Evolutionary conservation across 2,888 invertebrate species (phyloP), one percentile per base, ranked within the genome.

Genomic region (Polydrusus tereticollis): DNA sequence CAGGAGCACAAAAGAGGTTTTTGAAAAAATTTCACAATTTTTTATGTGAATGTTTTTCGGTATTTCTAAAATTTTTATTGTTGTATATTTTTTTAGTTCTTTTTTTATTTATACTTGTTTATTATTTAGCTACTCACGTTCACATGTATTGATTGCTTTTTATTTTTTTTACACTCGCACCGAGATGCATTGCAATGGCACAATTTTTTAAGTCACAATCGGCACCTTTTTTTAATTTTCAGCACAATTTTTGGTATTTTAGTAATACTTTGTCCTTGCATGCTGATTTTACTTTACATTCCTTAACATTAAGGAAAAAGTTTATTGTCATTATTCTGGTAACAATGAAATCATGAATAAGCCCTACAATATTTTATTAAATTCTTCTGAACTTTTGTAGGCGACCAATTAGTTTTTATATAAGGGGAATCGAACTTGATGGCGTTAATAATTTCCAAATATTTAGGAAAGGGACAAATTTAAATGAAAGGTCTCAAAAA

Each of bases 121-220:
- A 82, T 82, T 84, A 82, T 84, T 81, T 85, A 85, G 85, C 88
- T 90, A 90, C 90, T 90, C 90, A 90, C 90, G 88, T 89, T 89
- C 90, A 90, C 90, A 90, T 90, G 90, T 90, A 90, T 89, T 90
- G 90, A 90, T 90, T 89, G 86, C 82, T 83, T 82, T 69, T 67
- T 62, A 72, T 82, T 58, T 81, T 80, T 84, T 81, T 82, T 82
- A 83, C 66, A 67, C 82, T 82, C 83, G 85, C 85, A 86, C 85
- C 82, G 80, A 83, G 82, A 82, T 85, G 85, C 85, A 85, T 85
- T 84, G 86, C 85, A 85, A 86, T 86, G 85, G 86, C 86, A 86
- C 86, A 81, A 74, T 82, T 84, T 85, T 84, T 86, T 84, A 80
- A 85, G 83, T 85, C 85, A 85, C 84, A 83, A 83, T 82, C 83